These are phyloP conservation scores for Ptyas mucosa DNA, from an alignment of 2,113 vertebrate species.

Conservation along the genomic window DNA sequence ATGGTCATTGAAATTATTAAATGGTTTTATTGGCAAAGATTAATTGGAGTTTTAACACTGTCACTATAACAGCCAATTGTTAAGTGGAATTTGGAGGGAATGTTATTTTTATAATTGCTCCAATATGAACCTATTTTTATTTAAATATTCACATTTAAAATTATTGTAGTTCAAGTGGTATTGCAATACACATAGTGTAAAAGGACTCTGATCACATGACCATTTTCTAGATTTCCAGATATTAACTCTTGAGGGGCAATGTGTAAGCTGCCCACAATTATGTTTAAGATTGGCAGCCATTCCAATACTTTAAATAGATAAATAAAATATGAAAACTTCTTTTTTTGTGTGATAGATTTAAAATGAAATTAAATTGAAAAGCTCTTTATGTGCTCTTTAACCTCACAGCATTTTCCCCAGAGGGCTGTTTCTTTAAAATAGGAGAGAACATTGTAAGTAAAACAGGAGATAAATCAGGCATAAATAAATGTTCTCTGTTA, in stretches of 20 bases:
- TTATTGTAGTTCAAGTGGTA: neutral
- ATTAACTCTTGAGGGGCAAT: neutral
- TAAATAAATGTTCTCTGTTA: neutral
- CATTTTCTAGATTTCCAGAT: neutral
- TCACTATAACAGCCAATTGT: neutral
- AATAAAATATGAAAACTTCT: neutral
- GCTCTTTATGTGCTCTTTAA: neutral
- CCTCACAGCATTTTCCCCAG: neutral
- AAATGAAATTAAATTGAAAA: neutral
- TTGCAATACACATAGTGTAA: neutral
- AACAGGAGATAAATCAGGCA: neutral
- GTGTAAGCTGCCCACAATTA: neutral
- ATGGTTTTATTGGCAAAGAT: neutral
- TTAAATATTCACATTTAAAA: neutral
- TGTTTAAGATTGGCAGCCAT: neutral
- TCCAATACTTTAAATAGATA: neutral
- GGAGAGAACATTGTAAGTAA: neutral
- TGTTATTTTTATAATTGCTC: neutral
- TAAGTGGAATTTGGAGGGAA: neutral
- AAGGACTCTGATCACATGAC: neutral
- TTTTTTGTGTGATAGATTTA: neutral
- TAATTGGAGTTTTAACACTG: neutral
- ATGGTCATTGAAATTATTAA: neutral
- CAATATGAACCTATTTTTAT: neutral
- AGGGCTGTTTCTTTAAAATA: neutral